Base-by-base conservation (phyloP, 2,888 invertebrate species). In the Rugalucina vietnamica region DNA sequence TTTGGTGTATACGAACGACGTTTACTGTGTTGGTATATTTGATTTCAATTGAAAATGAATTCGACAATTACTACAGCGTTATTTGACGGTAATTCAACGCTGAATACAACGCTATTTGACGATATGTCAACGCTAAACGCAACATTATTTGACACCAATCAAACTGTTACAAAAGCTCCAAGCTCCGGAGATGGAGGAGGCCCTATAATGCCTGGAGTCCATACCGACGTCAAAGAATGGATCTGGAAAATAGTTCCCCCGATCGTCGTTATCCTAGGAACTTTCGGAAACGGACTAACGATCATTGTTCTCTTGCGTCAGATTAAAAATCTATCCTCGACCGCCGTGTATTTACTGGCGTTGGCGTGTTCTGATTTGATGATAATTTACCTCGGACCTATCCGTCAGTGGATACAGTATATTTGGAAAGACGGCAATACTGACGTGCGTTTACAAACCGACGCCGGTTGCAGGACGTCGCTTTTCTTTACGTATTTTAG, bases 221-320 rank as follows among this genome's bases (percentile, higher is more conserved):
- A 85, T 43, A 84, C 79, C 36, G 76, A 85, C 12, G 79, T 76
- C n/a, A 43, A 81, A 18, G 65, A 75, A 12, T 29, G 37, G n/a
- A 32, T 91, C 0, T 91, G 90, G 89, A 81, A 81, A 79, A 71
- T 86, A 1, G n/a, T 84, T 4, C 83, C 92, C 1, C 93, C 92
- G 0, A 83, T 90, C 24, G 87, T 93, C 39, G 88, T 93, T 43
- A 70, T 89, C 0, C 24, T 87, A 4, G 93, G 93, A 1, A 91
- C 89, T 0, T 43, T 91, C 18, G 93, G 93, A n/a, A 93, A 93
- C 87, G 21, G 87, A 5, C 21, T 92, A 49, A 89, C 90, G 0
- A 83, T 91, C 27, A 37, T 87, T 0, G 91, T 92, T 10, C 77
- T 92, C 57, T 70, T 84, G n/a, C 78, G 91, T 10, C 85, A 88